Evolutionary conservation across 2,888 invertebrate genomes (phyloP).

Genomic region (Drosophila melanosoma): DNA sequence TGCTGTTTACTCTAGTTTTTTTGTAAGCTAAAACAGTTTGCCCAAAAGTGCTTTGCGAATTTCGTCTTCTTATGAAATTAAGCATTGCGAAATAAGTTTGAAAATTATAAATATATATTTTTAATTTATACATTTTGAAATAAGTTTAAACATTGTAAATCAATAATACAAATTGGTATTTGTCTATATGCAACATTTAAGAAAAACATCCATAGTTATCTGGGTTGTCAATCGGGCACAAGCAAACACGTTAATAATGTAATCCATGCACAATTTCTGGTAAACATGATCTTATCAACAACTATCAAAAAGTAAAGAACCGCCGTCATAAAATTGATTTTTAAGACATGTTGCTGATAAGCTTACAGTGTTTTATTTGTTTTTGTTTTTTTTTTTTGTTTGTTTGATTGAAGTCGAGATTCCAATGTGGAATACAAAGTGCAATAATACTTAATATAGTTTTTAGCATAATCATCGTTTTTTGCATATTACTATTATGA

Average conservation of each 20-base stretch:
- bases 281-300: neutral
- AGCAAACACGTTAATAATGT: neutral
- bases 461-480: constrained; percentile 4
- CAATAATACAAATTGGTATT: too few relatives aligned
- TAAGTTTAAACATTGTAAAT: too few relatives aligned
- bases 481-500: neutral
- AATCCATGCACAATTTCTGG: neutral
- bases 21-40: neutral
- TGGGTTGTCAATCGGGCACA: neutral
- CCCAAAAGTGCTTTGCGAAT: neutral
- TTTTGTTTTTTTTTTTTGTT: too few relatives aligned
- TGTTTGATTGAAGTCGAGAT: neutral
- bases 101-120: neutral
- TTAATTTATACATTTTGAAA: neutral
- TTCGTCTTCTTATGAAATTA: neutral
- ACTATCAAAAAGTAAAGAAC: constrained; percentile 1
- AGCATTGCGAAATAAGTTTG: neutral
- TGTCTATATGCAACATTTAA: too few relatives aligned
- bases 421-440: neutral
- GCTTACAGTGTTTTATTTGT: constrained; percentile 2
- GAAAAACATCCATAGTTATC: neutral
- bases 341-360: constrained; percentile 32
- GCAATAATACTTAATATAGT: neutral
- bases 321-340: constrained; percentile 14
- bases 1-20: too few relatives aligned